phyloP scores from a whole-genome alignment of 2,113 vertebrate genomes.

The Prunella fulvescens region DNA sequence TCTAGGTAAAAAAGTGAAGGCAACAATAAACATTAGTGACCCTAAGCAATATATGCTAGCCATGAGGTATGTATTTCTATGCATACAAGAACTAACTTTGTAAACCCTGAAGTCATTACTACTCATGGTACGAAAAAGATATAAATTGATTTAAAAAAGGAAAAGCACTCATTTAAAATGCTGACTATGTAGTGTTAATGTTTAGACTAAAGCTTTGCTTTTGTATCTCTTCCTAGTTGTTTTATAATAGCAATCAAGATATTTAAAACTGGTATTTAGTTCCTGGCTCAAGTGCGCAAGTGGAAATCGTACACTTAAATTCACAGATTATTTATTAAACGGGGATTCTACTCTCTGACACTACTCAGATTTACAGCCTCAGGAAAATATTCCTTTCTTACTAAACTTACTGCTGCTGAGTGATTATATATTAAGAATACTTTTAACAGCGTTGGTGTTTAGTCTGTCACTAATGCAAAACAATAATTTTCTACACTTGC shows the following conservation, averaged over 20 bases:
- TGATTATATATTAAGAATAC: background rate
- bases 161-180: background rate
- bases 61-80: background rate
- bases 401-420: background rate
- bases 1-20: slow-evolving; percentile 28
- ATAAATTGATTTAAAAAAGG: background rate
- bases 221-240: background rate
- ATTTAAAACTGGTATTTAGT: background rate
- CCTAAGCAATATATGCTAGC: background rate
- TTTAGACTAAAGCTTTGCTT: background rate
- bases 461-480: slow-evolving; percentile 16
- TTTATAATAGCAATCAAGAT: background rate
- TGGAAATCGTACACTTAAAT: background rate
- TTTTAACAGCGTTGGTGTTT: slow-evolving; percentile 1
- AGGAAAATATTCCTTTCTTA: background rate
- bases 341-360: background rate
- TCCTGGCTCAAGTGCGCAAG: background rate
- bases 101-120: background rate
- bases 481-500: slow-evolving; percentile 56
- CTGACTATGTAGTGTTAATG: background rate
- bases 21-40: slow-evolving; percentile 45
- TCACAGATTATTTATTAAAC: slow-evolving; percentile 15
- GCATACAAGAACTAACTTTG: background rate
- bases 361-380: background rate
- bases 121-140: background rate